A percentile compares a stretch with the other conserved stretches of the same genome.
Evolutionary conservation across 2,888 invertebrate genomes (phyloP).

Genomic region (Tupiocoris notatus): DNA sequence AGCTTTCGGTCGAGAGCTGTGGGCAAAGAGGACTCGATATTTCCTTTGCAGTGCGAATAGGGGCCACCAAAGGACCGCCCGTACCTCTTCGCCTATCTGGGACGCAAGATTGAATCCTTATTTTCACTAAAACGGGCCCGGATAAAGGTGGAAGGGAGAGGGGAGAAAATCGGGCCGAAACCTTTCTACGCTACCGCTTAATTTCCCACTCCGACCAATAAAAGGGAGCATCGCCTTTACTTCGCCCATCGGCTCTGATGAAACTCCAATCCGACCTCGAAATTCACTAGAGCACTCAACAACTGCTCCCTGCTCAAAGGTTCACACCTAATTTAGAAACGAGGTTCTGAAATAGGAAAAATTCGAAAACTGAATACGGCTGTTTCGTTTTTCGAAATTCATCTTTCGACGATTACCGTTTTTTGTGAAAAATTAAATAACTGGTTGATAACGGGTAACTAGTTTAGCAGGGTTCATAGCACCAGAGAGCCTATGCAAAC

Average conservation of each 20-base stretch:
- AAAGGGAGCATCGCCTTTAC: constrained; percentile 11
- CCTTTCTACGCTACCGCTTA: constrained; percentile 22
- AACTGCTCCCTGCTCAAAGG: not conserved
- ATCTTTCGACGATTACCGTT: no score
- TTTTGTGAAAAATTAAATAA: no score
- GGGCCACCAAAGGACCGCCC: not conserved
- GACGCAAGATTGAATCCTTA: constrained; percentile 30
- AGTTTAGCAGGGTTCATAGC: no score
- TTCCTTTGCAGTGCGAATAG: constrained; percentile 21
- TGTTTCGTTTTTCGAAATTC: no score
- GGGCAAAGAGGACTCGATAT: constrained; percentile 31
- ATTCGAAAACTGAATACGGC: no score
- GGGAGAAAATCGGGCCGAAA: not conserved
- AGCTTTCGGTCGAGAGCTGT: not conserved
- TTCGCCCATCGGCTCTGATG: not conserved
- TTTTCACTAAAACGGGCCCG: constrained; percentile 21
- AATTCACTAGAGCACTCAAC: not conserved
- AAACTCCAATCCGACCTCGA: not conserved
- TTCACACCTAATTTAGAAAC: not conserved
- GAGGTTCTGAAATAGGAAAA: no score
- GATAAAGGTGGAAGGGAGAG: not conserved
- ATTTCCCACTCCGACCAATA: constrained; percentile 37
- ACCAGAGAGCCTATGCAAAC: no score
- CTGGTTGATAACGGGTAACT: no score
- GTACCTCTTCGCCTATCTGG: not conserved